Percentiles rank a stretch among this genome's conserved stretches.
These are phyloP conservation scores for Bradypodion ventrale DNA, from an alignment of 2,797 vertebrate genomes.

Conservation along the genomic window DNA sequence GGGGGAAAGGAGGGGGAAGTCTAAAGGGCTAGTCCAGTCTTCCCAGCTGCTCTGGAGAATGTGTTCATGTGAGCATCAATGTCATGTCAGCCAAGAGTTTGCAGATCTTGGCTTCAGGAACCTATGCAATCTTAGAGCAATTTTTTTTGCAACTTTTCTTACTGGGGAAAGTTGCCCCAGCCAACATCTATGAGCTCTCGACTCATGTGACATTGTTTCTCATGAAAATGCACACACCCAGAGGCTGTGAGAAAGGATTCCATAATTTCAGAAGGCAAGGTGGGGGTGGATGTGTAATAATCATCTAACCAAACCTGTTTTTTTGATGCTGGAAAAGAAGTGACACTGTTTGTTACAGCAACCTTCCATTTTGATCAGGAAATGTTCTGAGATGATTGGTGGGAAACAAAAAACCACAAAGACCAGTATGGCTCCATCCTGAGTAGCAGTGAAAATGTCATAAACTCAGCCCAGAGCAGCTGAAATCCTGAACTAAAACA, in stretches of 20 bases:
- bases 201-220: not conserved
- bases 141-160: not conserved
- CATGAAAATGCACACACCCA: not conserved
- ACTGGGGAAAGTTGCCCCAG: not conserved
- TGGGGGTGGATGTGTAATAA: accelerated
- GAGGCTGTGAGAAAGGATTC: not conserved
- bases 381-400: not conserved
- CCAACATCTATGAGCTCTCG: constrained; percentile 1
- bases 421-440: not conserved
- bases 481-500: not conserved
- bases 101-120: constrained; percentile 16
- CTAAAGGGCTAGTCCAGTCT: not conserved
- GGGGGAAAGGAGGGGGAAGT: not conserved
- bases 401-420: constrained; percentile 24
- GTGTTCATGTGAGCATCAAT: constrained; percentile 1
- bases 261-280: no score
- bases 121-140: constrained; percentile 18
- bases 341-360: not conserved
- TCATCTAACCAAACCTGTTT: not conserved
- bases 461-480: not conserved
- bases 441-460: not conserved
- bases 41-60: constrained; percentile 1
- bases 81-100: constrained; percentile 22
- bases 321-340: not conserved
- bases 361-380: not conserved